Conservation (phyloP, 2,113 vertebrate species). For the Toxostoma redivivum region DNA sequence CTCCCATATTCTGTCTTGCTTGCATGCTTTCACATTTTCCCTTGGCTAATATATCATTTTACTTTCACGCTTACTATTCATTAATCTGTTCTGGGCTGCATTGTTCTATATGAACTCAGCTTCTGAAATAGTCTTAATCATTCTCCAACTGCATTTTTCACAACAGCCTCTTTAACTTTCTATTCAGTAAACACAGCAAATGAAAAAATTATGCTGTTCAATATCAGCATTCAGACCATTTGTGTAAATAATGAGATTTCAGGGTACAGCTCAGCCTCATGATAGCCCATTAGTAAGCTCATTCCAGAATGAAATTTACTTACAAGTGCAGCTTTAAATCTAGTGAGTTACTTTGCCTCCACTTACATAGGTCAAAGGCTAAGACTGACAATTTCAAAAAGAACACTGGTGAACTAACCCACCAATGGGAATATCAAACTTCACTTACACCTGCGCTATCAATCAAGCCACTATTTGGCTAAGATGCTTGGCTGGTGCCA, state of each 20-base stretch:
- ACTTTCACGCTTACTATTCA: slow-evolving; percentile 15
- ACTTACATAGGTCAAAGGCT: background rate
- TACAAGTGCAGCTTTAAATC: background rate
- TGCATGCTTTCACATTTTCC: background rate
- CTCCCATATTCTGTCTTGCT: background rate
- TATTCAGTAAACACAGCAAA: background rate
- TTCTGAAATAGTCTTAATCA: slow-evolving; percentile 39
- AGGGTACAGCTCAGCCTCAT: background rate
- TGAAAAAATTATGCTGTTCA: background rate
- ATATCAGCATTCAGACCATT: background rate
- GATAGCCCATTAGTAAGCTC: background rate
- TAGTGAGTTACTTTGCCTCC: background rate
- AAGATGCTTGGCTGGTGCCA: background rate
- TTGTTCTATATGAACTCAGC: slow-evolving; percentile 9
- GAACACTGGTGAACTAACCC: background rate
- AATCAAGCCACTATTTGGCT: background rate
- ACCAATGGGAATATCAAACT: background rate
- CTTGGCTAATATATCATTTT: slow-evolving; percentile 7
- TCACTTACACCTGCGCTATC: accelerated
- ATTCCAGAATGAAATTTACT: slow-evolving; percentile 1
- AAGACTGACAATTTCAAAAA: background rate
- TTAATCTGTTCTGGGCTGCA: background rate
- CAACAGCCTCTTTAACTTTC: background rate
- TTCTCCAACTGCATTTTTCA: slow-evolving; percentile 37
- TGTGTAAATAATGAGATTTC: slow-evolving; percentile 12